Evolutionary conservation across 2,113 vertebrate genomes (phyloP).

Genomic region (human (Homo sapiens)): DNA sequence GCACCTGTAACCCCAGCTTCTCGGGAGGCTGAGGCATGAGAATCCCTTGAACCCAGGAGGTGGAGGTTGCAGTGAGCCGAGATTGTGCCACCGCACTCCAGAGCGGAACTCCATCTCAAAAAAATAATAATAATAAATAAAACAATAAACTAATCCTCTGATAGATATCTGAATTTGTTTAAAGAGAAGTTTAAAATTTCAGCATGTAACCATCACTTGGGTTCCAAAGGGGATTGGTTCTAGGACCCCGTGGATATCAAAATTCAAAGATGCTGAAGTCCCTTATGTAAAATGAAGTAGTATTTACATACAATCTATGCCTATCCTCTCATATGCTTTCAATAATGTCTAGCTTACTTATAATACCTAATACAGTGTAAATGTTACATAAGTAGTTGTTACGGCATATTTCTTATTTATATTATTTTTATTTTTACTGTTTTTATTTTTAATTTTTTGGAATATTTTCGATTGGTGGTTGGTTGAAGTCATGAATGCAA

Average conservation of each 20-base stretch:
- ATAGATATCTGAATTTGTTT: background rate
- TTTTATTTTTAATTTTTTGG: background rate
- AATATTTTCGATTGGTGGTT: background rate
- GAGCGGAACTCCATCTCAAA: no score
- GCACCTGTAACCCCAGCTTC: no score
- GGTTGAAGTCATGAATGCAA: background rate
- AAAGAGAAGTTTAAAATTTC: background rate
- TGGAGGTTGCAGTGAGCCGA: no score
- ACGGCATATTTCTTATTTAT: background rate
- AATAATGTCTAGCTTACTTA: background rate
- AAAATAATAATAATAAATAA: no score
- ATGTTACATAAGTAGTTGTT: background rate
- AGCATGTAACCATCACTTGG: background rate
- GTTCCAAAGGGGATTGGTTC: background rate
- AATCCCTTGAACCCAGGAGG: no score
- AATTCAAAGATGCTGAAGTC: background rate
- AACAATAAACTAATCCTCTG: no score
- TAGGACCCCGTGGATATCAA: background rate
- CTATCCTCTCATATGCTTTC: background rate
- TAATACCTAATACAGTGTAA: background rate
- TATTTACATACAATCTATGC: background rate
- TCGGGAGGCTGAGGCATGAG: no score
- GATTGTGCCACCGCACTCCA: no score
- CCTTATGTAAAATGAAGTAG: background rate
- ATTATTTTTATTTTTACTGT: background rate